Evolutionary conservation across 1,140 invertebrate species (phyloP).

Genomic region (Diorhabda elongata): DNA sequence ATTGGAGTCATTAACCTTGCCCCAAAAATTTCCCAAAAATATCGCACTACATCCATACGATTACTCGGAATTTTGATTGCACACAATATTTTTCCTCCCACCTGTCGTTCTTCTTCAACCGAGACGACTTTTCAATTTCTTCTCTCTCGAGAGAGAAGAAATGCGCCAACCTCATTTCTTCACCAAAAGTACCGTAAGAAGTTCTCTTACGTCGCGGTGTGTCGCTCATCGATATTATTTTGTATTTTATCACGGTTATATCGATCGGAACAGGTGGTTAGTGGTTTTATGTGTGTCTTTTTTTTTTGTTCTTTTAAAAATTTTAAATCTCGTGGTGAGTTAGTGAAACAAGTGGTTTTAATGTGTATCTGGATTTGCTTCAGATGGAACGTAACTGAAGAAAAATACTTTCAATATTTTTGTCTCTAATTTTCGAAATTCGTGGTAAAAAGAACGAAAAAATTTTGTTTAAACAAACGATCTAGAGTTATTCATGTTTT

Average conservation of each 20-base stretch:
- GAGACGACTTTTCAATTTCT: slow-evolving; percentile 27
- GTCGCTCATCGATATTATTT: slow-evolving; percentile 17
- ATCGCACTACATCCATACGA: slow-evolving; percentile 13
- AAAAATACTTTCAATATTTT: too few species aligned
- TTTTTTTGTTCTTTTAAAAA: neutral
- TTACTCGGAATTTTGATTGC: slow-evolving; percentile 24
- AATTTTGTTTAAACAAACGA: too few species aligned
- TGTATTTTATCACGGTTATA: slow-evolving; percentile 1
- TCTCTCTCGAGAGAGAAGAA: slow-evolving; percentile 11
- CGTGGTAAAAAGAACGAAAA: too few species aligned
- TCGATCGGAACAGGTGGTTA: neutral
- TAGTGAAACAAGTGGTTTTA: too few species aligned
- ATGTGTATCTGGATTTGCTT: too few species aligned
- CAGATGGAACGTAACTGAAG: too few species aligned
- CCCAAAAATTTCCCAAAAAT: slow-evolving; percentile 11
- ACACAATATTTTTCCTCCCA: slow-evolving; percentile 22
- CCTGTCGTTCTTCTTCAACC: slow-evolving; percentile 24
- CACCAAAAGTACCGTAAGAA: slow-evolving; percentile 30
- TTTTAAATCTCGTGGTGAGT: too few species aligned
- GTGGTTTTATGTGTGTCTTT: neutral
- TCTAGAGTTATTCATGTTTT: too few species aligned
- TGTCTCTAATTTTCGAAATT: too few species aligned
- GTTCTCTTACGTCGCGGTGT: slow-evolving; percentile 5
- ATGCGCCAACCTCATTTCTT: slow-evolving; percentile 32
- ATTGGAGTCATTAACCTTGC: slow-evolving; percentile 20